Evolutionary conservation across 2,888 invertebrate species (phyloP).

Genomic region (Lithophane leautieri): DNA sequence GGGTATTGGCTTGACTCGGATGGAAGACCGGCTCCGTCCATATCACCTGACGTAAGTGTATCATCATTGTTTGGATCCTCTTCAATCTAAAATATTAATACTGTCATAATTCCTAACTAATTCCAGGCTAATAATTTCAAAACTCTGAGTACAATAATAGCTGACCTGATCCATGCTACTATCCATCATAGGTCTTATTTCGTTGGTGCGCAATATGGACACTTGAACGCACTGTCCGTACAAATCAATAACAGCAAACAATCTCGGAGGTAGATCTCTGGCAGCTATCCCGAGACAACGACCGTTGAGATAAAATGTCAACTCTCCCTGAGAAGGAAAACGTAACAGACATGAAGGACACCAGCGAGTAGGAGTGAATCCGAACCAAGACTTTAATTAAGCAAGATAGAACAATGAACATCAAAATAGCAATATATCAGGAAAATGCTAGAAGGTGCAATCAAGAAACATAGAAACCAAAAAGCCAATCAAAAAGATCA

Average conservation of each 20-base stretch:
- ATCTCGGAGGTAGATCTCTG: slow-evolving; percentile 93
- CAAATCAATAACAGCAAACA: slow-evolving; percentile 98
- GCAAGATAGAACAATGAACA: slow-evolving; percentile 10
- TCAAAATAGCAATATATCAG: neutral
- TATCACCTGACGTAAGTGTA: slow-evolving; percentile 76
- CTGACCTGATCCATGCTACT: slow-evolving; percentile 79
- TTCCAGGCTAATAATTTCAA: neutral
- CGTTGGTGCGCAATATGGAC: slow-evolving; percentile 81
- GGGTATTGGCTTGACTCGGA: slow-evolving; percentile 66
- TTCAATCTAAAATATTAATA: slow-evolving; percentile 70
- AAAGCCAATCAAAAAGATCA: neutral
- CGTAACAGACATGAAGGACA: slow-evolving; percentile 1
- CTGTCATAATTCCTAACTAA: neutral
- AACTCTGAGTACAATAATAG: neutral
- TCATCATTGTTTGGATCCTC: slow-evolving; percentile 83
- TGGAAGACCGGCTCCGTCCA: slow-evolving; percentile 69
- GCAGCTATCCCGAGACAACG: slow-evolving; percentile 97
- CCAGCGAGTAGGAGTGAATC: neutral
- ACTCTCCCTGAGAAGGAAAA: slow-evolving; percentile 91
- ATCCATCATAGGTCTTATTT: slow-evolving; percentile 77
- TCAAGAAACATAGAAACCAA: neutral
- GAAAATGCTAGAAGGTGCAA: neutral
- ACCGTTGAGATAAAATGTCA: slow-evolving; percentile 97
- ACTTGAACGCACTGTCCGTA: slow-evolving; percentile 99
- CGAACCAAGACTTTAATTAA: neutral